Base-by-base conservation (phyloP, 1,140 invertebrate species). In the Sycophaga agraensis region DNA sequence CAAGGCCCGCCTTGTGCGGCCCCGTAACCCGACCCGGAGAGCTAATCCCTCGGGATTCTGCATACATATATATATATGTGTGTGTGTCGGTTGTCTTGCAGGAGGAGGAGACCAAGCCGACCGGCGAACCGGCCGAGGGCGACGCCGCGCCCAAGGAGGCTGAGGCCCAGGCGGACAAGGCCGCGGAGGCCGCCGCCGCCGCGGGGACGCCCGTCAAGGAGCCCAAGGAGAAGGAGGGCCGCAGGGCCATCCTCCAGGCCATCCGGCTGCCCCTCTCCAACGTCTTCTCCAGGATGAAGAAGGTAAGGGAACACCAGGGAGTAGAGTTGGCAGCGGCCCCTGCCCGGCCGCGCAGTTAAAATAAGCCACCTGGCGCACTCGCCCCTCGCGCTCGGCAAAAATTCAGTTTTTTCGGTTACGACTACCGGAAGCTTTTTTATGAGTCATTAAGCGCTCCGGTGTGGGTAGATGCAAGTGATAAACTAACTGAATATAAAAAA, bases 211-310 rank as follows among this genome's bases (percentile, higher is more conserved):
- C 72, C 2, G 82, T 17, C 2, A 53, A 53, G 83, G 66, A 84
- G 83, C 73, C 78, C 43, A 57, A 73, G 58, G 66, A 83, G 9
- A 85, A 81, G 62, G 77, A 76, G 68, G 75, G 74, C 28, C 76
- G 74, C 48, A 78, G 73, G 59, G 80, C 78, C 50, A 73, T 89
- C 7, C 71, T 88, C 22, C 81, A 87, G 64, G 85, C 86, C 45
- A 88, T 89, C 58, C 82, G 84, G 54, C 71, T 88, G 63, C 87
- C 87, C 9, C 77, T 88, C 46, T 85, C 83, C 14, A 85, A 85
- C 19, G 86, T 88, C 55, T 84, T 88, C 66, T 84, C 85, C 6
- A 82, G 78, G 54, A 85, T 82, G 63, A 79, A 76, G 60, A 79
- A 76, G 70, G 75, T 77, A 70, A 71, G 57, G 4, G 11, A n/a